Conservation (phyloP, 2,888 invertebrate species). For the Drosophila prolongata region DNA sequence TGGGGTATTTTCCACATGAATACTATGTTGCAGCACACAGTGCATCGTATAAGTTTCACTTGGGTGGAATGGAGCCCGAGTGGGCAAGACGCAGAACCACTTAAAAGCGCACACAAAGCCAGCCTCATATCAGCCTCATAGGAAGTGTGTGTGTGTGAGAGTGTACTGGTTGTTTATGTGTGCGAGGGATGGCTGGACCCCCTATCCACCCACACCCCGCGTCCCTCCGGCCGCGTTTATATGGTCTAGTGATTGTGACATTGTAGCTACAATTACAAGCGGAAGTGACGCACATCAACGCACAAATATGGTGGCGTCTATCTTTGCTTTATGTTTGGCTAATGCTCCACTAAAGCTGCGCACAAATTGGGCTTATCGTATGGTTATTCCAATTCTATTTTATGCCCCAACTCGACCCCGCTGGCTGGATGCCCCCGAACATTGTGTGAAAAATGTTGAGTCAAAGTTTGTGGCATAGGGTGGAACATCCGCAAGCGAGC, state of each 20-base stretch:
- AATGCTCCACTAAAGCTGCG: constrained; percentile 79
- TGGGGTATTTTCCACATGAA: neutral
- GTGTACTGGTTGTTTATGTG: constrained; percentile 23
- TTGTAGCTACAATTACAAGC: constrained; percentile 81
- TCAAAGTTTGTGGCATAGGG: constrained; percentile 49
- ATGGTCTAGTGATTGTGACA: constrained; percentile 80
- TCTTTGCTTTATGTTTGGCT: constrained; percentile 78
- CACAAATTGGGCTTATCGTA: constrained; percentile 80
- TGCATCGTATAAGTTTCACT: constrained; percentile 64
- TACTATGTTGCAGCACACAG: constrained; percentile 5
- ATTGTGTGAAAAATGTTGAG: constrained; percentile 77
- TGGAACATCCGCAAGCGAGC: constrained; percentile 23
- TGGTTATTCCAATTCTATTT: constrained; percentile 80
- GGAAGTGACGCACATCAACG: constrained; percentile 79
- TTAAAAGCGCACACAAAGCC: constrained; percentile 68
- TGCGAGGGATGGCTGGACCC: constrained; percentile 18
- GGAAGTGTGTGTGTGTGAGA: constrained; percentile 4
- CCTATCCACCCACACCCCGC: neutral
- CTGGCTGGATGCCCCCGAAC: constrained; percentile 41
- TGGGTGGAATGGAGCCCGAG: constrained; percentile 69
- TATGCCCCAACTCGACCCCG: constrained; percentile 58
- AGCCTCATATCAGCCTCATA: constrained; percentile 1
- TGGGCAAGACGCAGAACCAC: constrained; percentile 66
- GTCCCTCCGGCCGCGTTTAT: constrained; percentile 65
- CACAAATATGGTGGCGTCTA: constrained; percentile 67